These are phyloP conservation scores for Melanotaenia parkinsoni DNA, from an alignment of 2,797 vertebrate genomes.

Conservation along the genomic window DNA sequence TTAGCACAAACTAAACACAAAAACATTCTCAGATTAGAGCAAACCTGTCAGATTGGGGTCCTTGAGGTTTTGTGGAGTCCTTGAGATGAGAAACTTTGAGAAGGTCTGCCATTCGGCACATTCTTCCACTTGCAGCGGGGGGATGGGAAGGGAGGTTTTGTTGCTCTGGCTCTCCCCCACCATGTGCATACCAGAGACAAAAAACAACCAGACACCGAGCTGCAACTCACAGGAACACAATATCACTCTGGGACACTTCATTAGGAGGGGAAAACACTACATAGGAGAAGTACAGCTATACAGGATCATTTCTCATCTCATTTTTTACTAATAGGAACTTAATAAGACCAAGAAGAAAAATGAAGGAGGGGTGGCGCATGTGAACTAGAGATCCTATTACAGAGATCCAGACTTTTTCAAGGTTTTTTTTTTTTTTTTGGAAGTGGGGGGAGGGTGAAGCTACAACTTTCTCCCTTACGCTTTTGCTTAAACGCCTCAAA, in stretches of 20 bases:
- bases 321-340: conserved; percentile 44
- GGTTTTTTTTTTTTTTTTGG: conserved; percentile 53
- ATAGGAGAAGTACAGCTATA: conserved; percentile 17
- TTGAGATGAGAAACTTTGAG: conserved; percentile 48
- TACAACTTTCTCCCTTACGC: conserved; percentile 55
- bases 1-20: neutral
- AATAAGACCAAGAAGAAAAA: conserved; percentile 6
- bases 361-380: conserved; percentile 75
- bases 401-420: conserved; percentile 81
- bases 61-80: conserved; percentile 42
- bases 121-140: conserved; percentile 82
- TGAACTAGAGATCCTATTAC: conserved; percentile 82
- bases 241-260: conserved; percentile 20
- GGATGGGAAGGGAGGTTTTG: conserved; percentile 72
- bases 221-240: conserved; percentile 39
- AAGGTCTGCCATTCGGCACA: conserved; percentile 71
- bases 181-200: conserved; percentile 78
- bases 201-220: conserved; percentile 40
- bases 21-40: neutral
- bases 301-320: conserved; percentile 29
- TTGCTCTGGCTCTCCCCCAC: conserved; percentile 69
- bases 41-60: conserved; percentile 11
- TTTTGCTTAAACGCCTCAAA: conserved; percentile 22
- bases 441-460: conserved; percentile 74
- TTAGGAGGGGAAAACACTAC: conserved; percentile 10